Evolutionary conservation across 92 coral and sea anemone species (phyloP).

Genomic region (Umimayanthus kanabou): DNA sequence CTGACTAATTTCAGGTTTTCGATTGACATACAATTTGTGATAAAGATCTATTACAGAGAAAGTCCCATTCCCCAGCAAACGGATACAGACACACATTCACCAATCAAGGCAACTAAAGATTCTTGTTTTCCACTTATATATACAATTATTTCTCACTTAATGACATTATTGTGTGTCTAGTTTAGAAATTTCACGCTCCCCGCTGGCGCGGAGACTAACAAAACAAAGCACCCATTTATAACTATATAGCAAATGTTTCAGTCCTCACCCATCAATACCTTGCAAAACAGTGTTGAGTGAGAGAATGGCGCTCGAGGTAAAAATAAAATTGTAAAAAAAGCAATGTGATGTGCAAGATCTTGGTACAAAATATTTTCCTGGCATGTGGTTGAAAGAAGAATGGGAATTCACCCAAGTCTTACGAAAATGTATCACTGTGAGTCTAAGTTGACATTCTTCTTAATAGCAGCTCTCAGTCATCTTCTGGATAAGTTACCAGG

Average conservation of each 20-base stretch:
- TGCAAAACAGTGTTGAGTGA: conserved; percentile 3
- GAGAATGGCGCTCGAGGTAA: neutral
- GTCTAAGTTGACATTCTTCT: neutral
- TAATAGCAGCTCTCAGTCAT: neutral
- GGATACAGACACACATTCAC: neutral
- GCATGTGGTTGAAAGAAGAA: neutral
- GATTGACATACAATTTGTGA: too few species aligned
- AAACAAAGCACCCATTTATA: neutral
- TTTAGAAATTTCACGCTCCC: conserved; percentile 22
- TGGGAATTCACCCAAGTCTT: neutral
- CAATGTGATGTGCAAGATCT: neutral
- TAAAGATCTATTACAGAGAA: too few species aligned
- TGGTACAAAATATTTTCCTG: conserved; percentile 29
- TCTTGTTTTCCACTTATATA: conserved; percentile 25
- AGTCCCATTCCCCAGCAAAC: too few species aligned
- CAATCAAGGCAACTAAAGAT: neutral
- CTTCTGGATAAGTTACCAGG: neutral
- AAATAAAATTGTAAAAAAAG: conserved; percentile 23
- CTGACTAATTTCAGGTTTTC: too few species aligned
- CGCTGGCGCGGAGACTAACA: neutral
- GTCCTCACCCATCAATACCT: neutral
- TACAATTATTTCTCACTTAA: conserved; percentile 31
- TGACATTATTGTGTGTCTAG: conserved; percentile 12
- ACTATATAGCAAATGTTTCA: neutral
- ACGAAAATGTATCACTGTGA: neutral